Percentiles rank a stretch among this genome's conserved stretches.
These are phyloP conservation scores for Oncorhynchus tshawytscha DNA, from an alignment of 2,113 vertebrate species.

Conservation along the genomic window DNA sequence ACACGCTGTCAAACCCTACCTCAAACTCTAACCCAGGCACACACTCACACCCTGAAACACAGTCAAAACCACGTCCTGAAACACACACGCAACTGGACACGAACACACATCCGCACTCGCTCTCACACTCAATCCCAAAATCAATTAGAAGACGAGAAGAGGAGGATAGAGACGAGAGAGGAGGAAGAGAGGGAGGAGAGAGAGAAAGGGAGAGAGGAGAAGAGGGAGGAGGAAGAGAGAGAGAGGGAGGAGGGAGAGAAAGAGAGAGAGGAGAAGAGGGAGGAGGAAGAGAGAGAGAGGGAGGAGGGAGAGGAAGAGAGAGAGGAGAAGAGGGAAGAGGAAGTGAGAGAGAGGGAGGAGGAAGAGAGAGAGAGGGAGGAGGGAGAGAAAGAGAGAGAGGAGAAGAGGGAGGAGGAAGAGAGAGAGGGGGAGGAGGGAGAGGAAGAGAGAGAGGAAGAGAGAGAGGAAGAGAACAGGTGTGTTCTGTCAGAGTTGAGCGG, in stretches of 20 bases:
- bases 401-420: too few relatives aligned
- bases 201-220: too few relatives aligned
- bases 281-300: too few relatives aligned
- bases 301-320: too few relatives aligned
- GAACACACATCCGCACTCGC: neutral
- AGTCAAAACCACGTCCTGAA: neutral
- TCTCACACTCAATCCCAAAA: constrained; percentile 10
- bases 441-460: too few relatives aligned
- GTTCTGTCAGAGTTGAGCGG: constrained; percentile 65
- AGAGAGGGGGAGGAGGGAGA: too few relatives aligned
- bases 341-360: too few relatives aligned
- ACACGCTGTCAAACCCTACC: neutral
- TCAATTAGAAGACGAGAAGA: neutral
- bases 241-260: too few relatives aligned
- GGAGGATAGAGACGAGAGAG: neutral
- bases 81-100: constrained; percentile 1
- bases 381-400: too few relatives aligned
- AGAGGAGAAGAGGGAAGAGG: too few relatives aligned
- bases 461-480: constrained; percentile 23
- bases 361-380: neutral
- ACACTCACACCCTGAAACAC: constrained; percentile 1
- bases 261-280: too few relatives aligned
- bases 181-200: neutral
- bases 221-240: too few relatives aligned
- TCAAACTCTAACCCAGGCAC: neutral